These are phyloP conservation scores for Saturnia pavonia DNA, from an alignment of 2,888 invertebrate species.

Conservation along the genomic window DNA sequence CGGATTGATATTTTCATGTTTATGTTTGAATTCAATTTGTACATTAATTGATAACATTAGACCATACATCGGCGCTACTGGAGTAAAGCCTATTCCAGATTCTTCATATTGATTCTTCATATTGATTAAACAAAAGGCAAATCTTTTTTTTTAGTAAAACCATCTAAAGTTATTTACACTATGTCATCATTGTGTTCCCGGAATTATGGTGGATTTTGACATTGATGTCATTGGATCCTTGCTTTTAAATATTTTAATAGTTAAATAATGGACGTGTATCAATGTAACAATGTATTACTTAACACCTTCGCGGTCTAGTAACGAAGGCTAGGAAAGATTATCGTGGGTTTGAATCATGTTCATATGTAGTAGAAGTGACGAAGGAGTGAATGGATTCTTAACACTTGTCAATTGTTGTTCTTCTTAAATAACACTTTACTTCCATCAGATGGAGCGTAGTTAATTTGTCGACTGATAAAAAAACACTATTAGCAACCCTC, in stretches of 20 bases:
- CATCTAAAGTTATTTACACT: neutral
- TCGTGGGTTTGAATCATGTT: neutral
- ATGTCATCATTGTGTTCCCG: slow-evolving; percentile 1
- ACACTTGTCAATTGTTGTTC: too few relatives aligned
- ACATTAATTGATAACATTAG: neutral
- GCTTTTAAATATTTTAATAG: slow-evolving; percentile 9
- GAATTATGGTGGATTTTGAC: slow-evolving; percentile 13
- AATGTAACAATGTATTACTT: slow-evolving; percentile 1
- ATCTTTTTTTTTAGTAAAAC: neutral
- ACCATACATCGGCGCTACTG: too few relatives aligned
- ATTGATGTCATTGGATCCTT: slow-evolving; percentile 13
- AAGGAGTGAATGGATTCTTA: neutral
- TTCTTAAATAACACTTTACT: too few relatives aligned
- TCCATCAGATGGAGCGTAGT: too few relatives aligned
- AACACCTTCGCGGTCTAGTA: neutral
- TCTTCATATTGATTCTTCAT: neutral
- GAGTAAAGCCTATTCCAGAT: too few relatives aligned
- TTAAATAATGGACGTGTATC: slow-evolving; percentile 7
- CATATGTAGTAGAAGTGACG: neutral
- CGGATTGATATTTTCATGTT: neutral
- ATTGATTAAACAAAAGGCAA: neutral
- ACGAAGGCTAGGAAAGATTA: neutral
- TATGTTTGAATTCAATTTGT: neutral
- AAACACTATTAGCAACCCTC: too few relatives aligned
- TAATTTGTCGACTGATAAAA: too few relatives aligned